phyloP scores from a whole-genome alignment of 2,113 vertebrate species.

The Bagarius yarrelli region DNA sequence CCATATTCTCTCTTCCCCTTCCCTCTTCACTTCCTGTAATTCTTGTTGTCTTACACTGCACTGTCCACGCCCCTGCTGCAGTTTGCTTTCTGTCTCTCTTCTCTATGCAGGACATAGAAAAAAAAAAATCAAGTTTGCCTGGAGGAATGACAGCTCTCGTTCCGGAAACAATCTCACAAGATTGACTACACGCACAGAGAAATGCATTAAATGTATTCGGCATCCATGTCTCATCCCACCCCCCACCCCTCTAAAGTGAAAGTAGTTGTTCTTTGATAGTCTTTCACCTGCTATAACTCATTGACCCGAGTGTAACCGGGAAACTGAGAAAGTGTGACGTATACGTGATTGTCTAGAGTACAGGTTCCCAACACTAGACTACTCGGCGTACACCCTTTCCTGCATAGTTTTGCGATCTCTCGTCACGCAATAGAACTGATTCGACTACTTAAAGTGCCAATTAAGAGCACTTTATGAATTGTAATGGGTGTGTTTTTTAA shows the following conservation, averaged over 20 bases:
- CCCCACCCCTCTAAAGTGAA: not conserved
- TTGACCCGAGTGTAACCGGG: not conserved
- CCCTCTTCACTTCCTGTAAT: constrained; percentile 74
- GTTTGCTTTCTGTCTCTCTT: constrained; percentile 61
- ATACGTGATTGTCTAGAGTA: not conserved
- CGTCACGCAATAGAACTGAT: too few species aligned
- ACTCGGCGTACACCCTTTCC: not conserved
- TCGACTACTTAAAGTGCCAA: too few species aligned
- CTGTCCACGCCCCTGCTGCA: constrained; percentile 58
- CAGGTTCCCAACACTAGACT: not conserved
- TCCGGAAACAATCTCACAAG: not conserved
- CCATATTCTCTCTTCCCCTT: constrained; percentile 39
- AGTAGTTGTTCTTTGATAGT: not conserved
- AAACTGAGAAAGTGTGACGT: not conserved
- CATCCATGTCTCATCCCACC: not conserved
- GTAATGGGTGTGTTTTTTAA: not conserved
- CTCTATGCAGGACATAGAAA: constrained; percentile 23
- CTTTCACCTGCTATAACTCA: not conserved
- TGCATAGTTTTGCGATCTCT: not conserved
- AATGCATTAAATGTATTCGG: too few species aligned
- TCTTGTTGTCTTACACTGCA: constrained; percentile 69
- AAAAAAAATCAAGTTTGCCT: constrained; percentile 38
- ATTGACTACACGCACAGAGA: not conserved
- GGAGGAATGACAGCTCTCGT: constrained; percentile 4
- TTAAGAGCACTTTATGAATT: not conserved